phyloP scores from a whole-genome alignment of 2,888 invertebrate species.

The Macropis europaea region DNA sequence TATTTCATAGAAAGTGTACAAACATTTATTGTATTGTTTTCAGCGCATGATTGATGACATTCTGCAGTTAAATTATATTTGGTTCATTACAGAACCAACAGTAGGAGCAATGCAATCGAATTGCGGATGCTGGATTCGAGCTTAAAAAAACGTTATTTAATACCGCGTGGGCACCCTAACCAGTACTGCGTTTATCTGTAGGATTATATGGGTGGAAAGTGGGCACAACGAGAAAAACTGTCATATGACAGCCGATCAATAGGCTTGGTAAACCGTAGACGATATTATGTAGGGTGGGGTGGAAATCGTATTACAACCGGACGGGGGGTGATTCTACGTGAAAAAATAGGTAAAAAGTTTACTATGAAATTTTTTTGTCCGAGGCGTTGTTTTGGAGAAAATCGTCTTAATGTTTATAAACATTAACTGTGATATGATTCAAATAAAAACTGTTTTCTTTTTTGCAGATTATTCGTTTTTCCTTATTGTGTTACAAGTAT shows the following conservation, averaged over 20 bases:
- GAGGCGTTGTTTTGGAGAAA: too few relatives aligned
- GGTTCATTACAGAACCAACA: neutral
- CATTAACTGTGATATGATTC: too few relatives aligned
- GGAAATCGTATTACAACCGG: too few relatives aligned
- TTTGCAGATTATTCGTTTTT: too few relatives aligned
- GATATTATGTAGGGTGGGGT: conserved; percentile 11
- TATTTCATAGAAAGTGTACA: too few relatives aligned
- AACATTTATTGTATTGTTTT: too few relatives aligned
- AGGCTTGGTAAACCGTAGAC: conserved; percentile 26
- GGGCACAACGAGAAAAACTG: conserved; percentile 43
- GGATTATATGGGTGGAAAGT: conserved; percentile 47
- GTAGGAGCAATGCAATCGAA: conserved; percentile 6
- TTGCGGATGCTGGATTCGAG: conserved; percentile 4
- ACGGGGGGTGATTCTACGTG: too few relatives aligned
- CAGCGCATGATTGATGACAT: neutral
- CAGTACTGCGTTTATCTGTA: conserved; percentile 22
- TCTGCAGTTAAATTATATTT: neutral
- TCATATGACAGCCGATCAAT: conserved; percentile 31
- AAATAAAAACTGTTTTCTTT: too few relatives aligned
- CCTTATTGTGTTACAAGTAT: too few relatives aligned
- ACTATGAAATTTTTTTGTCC: too few relatives aligned
- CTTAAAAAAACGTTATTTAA: conserved; percentile 36
- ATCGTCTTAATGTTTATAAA: too few relatives aligned
- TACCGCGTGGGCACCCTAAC: conserved; percentile 38
- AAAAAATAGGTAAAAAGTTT: too few relatives aligned